Base-by-base conservation (phyloP, 2,888 invertebrate species). In the Molanna angustata region DNA sequence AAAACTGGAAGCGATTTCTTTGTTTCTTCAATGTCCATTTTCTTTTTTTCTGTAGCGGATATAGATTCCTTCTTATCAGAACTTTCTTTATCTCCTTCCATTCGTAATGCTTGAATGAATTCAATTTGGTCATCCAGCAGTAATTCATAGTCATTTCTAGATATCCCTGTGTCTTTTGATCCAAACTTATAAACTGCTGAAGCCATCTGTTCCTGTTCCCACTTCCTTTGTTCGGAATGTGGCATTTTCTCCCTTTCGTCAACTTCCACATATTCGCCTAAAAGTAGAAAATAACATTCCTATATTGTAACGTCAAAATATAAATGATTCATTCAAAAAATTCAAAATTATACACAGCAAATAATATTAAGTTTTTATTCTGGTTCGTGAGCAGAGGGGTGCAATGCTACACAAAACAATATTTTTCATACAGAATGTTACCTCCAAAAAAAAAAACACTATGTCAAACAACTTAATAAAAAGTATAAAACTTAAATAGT, bases 131-230 rank as follows among this genome's bases (percentile, higher is more conserved):
- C 97, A 67, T 97, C 96, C 61, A 99, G 72, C 22, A 98, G 73
- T 21, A 96, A 77, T 58, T 98, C 96, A 74, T 98, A 98, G 61
- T 96, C 91, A 65, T 89, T 82, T 66, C 86, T 73, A 64, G 73
- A 69, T 3, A 31, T 31, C 67, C 72, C 70, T 16, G 87, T 86
- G 79, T 97, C 91, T 70, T 88, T 90, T 0, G 97, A 93, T 6
- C 98, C 98, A 76, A 96, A 94, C 64, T 87, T 87, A 66, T 93
- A 92, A 49, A 90, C 85, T 2, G 96, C 97, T 3, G 92, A 91
- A 45, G 88, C 88, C 74, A 98, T 87, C 70, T 96, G 94, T 67
- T 97, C 97, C 54, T 95, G 92, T 71, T 99, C 98, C 98, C 98
- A 99, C 76, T 94, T 94, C 62, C 87, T 85, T 71, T 91, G 91